Conservation (phyloP, 2,113 vertebrate species). For the Platysternon megacephalum region DNA sequence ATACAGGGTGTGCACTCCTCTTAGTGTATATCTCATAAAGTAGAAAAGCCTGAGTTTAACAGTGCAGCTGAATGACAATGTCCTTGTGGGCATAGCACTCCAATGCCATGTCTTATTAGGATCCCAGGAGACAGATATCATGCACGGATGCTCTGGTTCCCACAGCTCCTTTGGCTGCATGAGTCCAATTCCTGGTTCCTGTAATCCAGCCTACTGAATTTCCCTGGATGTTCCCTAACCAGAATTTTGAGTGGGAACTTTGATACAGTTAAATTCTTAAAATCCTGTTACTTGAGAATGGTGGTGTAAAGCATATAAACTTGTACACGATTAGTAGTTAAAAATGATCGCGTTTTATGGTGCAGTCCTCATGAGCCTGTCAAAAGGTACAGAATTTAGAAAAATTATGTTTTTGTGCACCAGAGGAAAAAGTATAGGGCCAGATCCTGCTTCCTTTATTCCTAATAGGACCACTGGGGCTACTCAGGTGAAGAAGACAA, state of each 20-base stretch:
- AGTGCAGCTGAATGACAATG: not conserved
- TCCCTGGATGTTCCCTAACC: too few relatives aligned
- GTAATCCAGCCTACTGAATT: too few relatives aligned
- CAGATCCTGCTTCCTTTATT: accelerated
- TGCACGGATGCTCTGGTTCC: too few relatives aligned
- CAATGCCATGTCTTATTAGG: not conserved
- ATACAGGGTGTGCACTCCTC: not conserved
- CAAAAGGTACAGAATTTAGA: accelerated
- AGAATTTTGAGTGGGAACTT: not conserved
- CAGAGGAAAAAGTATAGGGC: accelerated
- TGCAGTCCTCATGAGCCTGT: not conserved
- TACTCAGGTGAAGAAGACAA: not conserved
- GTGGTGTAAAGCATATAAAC: not conserved
- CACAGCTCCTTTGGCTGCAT: too few relatives aligned
- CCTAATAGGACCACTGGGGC: accelerated
- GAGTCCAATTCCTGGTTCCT: too few relatives aligned
- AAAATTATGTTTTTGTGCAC: not conserved
- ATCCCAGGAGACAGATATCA: not conserved
- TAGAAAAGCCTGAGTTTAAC: not conserved
- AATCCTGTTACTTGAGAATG: not conserved
- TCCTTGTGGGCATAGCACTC: not conserved
- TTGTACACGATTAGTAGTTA: not conserved
- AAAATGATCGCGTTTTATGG: not conserved
- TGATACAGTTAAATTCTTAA: not conserved
- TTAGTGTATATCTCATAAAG: not conserved